These are phyloP conservation scores for Brachionus koreanus DNA, from an alignment of 1,140 invertebrate species.

Conservation along the genomic window DNA sequence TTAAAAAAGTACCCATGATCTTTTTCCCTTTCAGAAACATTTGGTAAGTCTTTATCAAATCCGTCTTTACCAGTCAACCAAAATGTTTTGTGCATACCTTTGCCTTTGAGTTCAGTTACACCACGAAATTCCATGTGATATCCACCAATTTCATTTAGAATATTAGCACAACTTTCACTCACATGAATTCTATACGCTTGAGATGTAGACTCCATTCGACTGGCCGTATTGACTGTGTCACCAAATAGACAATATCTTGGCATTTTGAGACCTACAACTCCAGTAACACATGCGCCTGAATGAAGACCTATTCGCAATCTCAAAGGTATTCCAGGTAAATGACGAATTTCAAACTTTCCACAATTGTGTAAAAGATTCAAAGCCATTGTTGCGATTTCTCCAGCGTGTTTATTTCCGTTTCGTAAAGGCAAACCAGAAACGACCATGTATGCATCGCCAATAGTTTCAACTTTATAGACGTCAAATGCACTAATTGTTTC, in stretches of 20 bases:
- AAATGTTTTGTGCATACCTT: conserved; percentile 81
- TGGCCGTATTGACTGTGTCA: conserved; percentile 88
- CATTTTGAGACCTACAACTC: conserved; percentile 44
- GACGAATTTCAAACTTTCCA: conserved; percentile 76
- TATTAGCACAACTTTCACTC: conserved; percentile 65
- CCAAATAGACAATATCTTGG: conserved; percentile 73
- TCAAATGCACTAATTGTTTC: conserved; percentile 65
- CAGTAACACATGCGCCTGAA: conserved; percentile 9
- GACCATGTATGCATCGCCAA: conserved; percentile 56
- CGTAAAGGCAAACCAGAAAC: conserved; percentile 45
- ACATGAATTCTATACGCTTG: conserved; percentile 56
- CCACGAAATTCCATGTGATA: conserved; percentile 76
- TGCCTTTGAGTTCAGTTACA: conserved; percentile 72
- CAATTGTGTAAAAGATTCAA: conserved; percentile 83
- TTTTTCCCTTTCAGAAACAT: conserved; percentile 57
- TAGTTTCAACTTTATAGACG: conserved; percentile 69
- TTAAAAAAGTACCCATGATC: conserved; percentile 46
- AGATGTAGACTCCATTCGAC: conserved; percentile 72
- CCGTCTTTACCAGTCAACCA: conserved; percentile 82
- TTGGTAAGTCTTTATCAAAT: conserved; percentile 76
- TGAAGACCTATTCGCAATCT: conserved; percentile 67
- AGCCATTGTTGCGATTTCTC: conserved; percentile 79
- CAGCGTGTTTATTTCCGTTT: conserved; percentile 11
- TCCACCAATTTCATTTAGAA: conserved; percentile 70
- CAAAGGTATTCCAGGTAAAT: conserved; percentile 73